These are phyloP conservation scores for Ramphastos sulfuratus DNA, from an alignment of 2,113 vertebrate species.

Conservation along the genomic window DNA sequence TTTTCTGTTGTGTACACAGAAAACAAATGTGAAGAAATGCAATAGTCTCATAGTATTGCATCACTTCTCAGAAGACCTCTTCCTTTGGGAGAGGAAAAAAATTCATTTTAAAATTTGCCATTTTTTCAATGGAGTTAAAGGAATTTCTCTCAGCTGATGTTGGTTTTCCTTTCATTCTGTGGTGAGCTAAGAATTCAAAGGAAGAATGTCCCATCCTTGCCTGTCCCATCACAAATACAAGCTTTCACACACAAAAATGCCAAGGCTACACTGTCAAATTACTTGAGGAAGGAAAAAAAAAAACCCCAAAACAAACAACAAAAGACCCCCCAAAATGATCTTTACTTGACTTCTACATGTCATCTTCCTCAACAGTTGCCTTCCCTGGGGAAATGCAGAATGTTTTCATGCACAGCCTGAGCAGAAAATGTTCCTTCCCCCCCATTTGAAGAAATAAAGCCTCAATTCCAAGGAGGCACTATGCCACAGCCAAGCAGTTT, in stretches of 20 bases:
- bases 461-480: neutral
- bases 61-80: neutral
- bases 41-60: neutral
- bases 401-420: neutral
- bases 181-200: neutral
- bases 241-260: neutral
- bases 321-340: no score
- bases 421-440: neutral
- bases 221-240: neutral
- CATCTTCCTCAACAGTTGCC: neutral
- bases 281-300: neutral
- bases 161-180: neutral
- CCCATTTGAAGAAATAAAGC: neutral
- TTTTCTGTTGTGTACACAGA: neutral
- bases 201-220: neutral
- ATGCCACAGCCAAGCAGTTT: accelerated
- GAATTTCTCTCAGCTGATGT: neutral
- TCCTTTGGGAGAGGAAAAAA: neutral
- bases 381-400: neutral
- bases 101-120: neutral
- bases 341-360: neutral
- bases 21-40: neutral
- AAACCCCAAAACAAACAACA: no score
- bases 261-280: neutral
- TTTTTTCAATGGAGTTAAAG: neutral